Conservation (phyloP, 2,888 invertebrate species). For the Priocnemis perturbator region DNA sequence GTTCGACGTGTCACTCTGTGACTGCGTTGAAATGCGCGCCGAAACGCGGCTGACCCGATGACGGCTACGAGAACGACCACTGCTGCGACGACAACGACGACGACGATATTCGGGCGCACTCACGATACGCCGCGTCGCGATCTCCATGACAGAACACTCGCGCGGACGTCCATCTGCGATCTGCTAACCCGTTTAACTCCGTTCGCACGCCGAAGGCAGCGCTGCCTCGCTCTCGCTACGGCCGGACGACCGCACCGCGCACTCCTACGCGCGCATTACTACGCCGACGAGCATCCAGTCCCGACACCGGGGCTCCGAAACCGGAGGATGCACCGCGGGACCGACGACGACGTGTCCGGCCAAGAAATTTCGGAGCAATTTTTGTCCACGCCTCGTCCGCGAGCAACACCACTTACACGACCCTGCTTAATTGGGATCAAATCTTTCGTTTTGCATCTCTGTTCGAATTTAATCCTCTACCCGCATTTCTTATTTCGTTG, state of each 20-base stretch:
- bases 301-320: conserved; percentile 18
- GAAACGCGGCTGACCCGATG: background rate
- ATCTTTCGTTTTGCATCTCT: too few relatives aligned
- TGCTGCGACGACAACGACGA: conserved; percentile 34
- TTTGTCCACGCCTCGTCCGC: too few relatives aligned
- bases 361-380: too few relatives aligned
- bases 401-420: too few relatives aligned
- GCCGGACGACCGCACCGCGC: conserved; percentile 53
- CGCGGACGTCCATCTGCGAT: conserved; percentile 64
- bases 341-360: too few relatives aligned
- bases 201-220: conserved; percentile 42
- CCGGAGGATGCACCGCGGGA: too few relatives aligned
- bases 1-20: conserved; percentile 46
- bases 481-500: too few relatives aligned
- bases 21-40: conserved; percentile 12
- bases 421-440: too few relatives aligned
- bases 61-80: too few relatives aligned
- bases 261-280: conserved; percentile 20
- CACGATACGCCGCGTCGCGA: conserved; percentile 46
- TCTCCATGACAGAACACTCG: conserved; percentile 64
- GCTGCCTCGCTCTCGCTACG: conserved; percentile 48
- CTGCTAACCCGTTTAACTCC: conserved; percentile 52
- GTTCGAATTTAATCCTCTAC: too few relatives aligned
- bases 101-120: conserved; percentile 45
- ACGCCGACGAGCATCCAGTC: conserved; percentile 39